A percentile compares a stretch with the other conserved stretches of the same genome.
Evolutionary conservation across 53 echinoderm and acorn worm genomes (phyloP).

Genomic region (Stichopus horrens): DNA sequence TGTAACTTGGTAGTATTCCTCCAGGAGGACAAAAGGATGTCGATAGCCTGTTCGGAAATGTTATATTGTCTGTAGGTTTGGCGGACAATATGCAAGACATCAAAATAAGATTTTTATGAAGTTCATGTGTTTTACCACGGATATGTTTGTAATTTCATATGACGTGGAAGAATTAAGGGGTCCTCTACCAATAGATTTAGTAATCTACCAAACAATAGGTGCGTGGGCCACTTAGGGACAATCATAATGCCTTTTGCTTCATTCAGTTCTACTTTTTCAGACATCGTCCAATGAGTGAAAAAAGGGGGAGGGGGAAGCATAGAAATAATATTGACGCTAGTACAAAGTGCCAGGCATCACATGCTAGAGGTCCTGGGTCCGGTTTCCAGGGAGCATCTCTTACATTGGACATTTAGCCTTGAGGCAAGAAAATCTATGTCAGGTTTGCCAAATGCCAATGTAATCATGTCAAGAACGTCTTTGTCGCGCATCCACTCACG

Average conservation of each 20-base stretch:
- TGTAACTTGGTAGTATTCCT: slow-evolving; percentile 42
- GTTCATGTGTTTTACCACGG: slow-evolving; percentile 41
- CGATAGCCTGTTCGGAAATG: background rate
- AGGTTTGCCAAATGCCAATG: slow-evolving; percentile 25
- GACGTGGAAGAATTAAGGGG: slow-evolving; percentile 39
- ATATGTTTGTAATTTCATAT: background rate
- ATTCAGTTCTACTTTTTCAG: slow-evolving; percentile 20
- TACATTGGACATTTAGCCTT: slow-evolving; percentile 47
- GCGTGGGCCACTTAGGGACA: slow-evolving; percentile 56
- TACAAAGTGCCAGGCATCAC: no score
- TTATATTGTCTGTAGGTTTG: slow-evolving; percentile 12
- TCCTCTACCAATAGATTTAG: slow-evolving; percentile 40
- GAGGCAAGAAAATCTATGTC: slow-evolving; percentile 62
- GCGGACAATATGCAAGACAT: slow-evolving; percentile 48
- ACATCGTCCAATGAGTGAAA: slow-evolving; percentile 4
- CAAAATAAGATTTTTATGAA: slow-evolving; percentile 27
- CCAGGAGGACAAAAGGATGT: slow-evolving; percentile 52
- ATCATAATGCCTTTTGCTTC: slow-evolving; percentile 32
- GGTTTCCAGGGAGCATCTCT: slow-evolving; percentile 53
- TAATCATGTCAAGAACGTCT: slow-evolving; percentile 30
- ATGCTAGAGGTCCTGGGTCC: slow-evolving; percentile 48
- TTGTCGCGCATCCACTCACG: slow-evolving; percentile 57
- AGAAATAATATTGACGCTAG: no score
- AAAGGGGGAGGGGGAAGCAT: no score
- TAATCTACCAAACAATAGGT: slow-evolving; percentile 26